Percentiles rank a stretch among this genome's conserved stretches.
Conservation (phyloP, 2,888 invertebrate species). For the Heliconius ismenius region DNA sequence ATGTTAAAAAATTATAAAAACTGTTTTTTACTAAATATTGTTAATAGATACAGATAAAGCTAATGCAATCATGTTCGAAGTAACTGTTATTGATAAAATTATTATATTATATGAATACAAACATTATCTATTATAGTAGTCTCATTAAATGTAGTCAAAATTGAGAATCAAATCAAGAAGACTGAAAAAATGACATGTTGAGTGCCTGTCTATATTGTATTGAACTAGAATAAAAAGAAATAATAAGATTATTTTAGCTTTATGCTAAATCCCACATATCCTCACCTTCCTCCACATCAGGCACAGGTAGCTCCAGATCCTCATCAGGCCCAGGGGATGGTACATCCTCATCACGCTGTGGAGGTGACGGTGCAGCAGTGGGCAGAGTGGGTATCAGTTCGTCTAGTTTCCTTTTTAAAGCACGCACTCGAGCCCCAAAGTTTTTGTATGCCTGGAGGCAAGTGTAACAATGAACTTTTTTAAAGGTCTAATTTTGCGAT, state of each 20-base stretch:
- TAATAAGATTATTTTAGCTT: not conserved
- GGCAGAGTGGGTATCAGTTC: conserved; percentile 88
- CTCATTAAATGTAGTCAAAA: too few species aligned
- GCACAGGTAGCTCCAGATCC: conserved; percentile 88
- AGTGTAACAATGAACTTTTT: not conserved
- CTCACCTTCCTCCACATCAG: conserved; percentile 64
- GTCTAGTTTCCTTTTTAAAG: conserved; percentile 91
- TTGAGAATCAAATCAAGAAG: too few species aligned
- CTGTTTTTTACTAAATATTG: too few species aligned
- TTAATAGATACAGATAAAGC: too few species aligned
- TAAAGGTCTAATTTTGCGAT: too few species aligned
- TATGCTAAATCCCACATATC: not conserved
- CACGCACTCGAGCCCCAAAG: conserved; percentile 93
- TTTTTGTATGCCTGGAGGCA: conserved; percentile 94
- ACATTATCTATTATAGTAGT: too few species aligned
- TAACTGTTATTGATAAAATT: too few species aligned
- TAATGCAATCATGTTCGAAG: too few species aligned
- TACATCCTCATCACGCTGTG: conserved; percentile 85
- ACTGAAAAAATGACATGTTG: conserved; percentile 68
- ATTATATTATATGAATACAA: too few species aligned
- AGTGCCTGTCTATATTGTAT: conserved; percentile 78
- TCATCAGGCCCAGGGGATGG: conserved; percentile 91
- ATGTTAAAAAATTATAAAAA: not conserved
- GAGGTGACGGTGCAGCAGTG: conserved; percentile 76
- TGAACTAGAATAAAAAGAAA: conserved; percentile 56